These are phyloP conservation scores for Andrena fulva DNA, from an alignment of 2,888 invertebrate genomes.

Conservation along the genomic window DNA sequence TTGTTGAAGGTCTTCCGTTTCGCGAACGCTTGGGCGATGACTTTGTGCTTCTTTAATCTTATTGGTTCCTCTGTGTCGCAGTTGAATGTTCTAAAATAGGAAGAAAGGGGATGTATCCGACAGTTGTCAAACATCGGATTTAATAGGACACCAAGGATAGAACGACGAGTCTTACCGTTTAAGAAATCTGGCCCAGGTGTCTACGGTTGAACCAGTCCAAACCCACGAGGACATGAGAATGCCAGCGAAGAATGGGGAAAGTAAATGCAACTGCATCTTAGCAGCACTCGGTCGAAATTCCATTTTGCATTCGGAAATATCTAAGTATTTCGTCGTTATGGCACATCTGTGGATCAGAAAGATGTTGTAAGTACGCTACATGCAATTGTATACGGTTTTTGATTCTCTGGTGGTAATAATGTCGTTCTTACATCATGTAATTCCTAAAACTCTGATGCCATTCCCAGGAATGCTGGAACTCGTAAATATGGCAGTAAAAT, in stretches of 20 bases:
- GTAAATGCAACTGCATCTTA: constrained; percentile 92
- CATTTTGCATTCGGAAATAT: constrained; percentile 87
- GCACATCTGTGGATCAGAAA: constrained; percentile 83
- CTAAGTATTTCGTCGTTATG: constrained; percentile 81
- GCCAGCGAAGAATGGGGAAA: constrained; percentile 94
- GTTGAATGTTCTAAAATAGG: constrained; percentile 89
- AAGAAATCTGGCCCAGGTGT: constrained; percentile 94
- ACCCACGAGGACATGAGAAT: constrained; percentile 97
- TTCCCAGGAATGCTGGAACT: constrained; percentile 90
- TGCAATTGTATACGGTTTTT: not conserved
- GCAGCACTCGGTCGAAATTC: constrained; percentile 92
- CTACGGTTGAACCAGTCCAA: constrained; percentile 94
- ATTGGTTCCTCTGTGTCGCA: constrained; percentile 89
- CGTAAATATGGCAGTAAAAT: constrained; percentile 93
- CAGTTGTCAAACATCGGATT: constrained; percentile 2
- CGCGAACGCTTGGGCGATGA: constrained; percentile 96
- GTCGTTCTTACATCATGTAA: constrained; percentile 92
- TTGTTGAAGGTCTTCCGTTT: constrained; percentile 94
- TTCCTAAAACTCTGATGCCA: constrained; percentile 92
- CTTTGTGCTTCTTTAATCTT: constrained; percentile 93
- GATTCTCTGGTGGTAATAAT: not conserved
- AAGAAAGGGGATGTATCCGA: not conserved
- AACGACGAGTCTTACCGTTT: constrained; percentile 88
- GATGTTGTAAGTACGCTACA: not conserved
- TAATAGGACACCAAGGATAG: not conserved